Evolutionary conservation across 2,113 vertebrate species (phyloP).

Genomic region (Lycocorax pyrrhopterus): DNA sequence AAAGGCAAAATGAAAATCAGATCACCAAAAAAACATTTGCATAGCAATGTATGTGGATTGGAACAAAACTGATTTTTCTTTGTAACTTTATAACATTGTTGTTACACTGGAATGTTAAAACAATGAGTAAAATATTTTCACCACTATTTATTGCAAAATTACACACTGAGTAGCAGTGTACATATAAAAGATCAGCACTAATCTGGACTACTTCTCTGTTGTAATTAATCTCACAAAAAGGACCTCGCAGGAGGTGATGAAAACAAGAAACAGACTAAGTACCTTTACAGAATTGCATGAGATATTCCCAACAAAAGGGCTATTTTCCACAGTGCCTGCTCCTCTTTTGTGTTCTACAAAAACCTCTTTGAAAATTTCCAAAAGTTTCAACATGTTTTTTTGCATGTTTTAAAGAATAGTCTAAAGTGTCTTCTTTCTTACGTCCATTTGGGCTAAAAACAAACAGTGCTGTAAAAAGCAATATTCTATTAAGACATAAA

Average conservation of each 20-base stretch:
- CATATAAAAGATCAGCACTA: fast-evolving
- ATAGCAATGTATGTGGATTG: not conserved
- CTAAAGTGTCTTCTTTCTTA: not conserved
- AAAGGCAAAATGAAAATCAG: not conserved
- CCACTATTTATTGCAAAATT: not conserved
- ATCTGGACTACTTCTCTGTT: not conserved
- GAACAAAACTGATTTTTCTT: not conserved
- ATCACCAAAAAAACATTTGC: not conserved
- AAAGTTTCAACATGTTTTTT: not conserved
- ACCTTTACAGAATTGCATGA: not conserved
- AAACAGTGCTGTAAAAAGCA: not conserved
- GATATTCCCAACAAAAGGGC: not conserved
- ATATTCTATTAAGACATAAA: not conserved
- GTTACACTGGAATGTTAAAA: not conserved
- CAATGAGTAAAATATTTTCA: not conserved
- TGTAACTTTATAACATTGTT: not conserved
- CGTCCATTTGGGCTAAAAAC: not conserved
- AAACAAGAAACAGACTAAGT: not conserved
- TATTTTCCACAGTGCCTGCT: not conserved
- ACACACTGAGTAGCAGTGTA: too few relatives aligned
- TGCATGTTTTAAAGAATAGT: not conserved
- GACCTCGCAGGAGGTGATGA: fast-evolving
- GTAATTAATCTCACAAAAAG: not conserved
- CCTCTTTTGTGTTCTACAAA: not conserved
- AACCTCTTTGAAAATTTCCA: not conserved